Percentiles rank a stretch among this genome's conserved stretches.
These are phyloP conservation scores for Gambusia holbrooki DNA, from an alignment of 2,113 vertebrate species.

Conservation along the genomic window DNA sequence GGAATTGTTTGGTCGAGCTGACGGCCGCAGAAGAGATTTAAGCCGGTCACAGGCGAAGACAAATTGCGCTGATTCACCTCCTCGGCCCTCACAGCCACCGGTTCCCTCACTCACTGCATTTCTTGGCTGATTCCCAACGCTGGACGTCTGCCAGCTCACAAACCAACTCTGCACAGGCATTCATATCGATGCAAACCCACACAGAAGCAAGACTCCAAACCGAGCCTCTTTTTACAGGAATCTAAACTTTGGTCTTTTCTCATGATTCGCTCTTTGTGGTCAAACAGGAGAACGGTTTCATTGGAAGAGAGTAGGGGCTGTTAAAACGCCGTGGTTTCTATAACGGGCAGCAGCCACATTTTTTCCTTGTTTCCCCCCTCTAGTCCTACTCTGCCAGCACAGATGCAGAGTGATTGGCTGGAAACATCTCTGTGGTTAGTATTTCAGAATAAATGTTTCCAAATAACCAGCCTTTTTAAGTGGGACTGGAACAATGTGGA, in stretches of 20 bases:
- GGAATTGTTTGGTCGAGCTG: conserved; percentile 55
- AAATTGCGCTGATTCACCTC: conserved; percentile 38
- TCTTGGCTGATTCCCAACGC: conserved; percentile 48
- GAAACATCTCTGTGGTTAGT: conserved; percentile 58
- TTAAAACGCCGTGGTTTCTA: conserved; percentile 61
- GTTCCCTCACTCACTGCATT: conserved; percentile 53
- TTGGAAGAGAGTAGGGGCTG: conserved; percentile 29
- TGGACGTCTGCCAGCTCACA: conserved; percentile 47
- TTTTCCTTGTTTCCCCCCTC: conserved; percentile 25
- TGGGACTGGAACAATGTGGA: conserved; percentile 3
- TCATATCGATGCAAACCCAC: conserved; percentile 25
- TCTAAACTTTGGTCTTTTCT: conserved; percentile 48
- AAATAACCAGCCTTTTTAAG: conserved; percentile 4
- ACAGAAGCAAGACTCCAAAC: conserved; percentile 39
- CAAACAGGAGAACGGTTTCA: conserved; percentile 41
- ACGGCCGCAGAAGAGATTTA: conserved; percentile 46
- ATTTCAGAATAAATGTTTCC: conserved; percentile 49
- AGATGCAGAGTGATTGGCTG: conserved; percentile 53
- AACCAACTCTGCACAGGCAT: conserved; percentile 47
- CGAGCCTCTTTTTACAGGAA: conserved; percentile 60
- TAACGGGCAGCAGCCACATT: conserved; percentile 54
- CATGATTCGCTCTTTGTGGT: conserved; percentile 48
- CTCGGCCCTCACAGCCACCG: conserved; percentile 32
- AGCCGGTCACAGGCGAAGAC: conserved; percentile 30
- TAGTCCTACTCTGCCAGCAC: conserved; percentile 52